phyloP scores from a whole-genome alignment of 2,888 invertebrate species.

The Lasius fuliginosus region DNA sequence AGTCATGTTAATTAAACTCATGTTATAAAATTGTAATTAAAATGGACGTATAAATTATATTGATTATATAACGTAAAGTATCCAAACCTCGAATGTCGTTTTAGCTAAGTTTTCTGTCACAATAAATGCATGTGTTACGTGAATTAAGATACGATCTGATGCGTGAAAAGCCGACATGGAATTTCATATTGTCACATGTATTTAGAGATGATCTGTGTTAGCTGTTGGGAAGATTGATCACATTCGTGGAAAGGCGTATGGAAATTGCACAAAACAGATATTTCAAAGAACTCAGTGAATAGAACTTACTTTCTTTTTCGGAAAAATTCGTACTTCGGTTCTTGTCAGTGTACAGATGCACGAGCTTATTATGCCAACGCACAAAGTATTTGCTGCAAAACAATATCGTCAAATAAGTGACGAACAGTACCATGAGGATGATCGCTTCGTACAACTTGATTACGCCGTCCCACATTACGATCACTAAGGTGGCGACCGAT shows the following conservation, averaged over 20 bases:
- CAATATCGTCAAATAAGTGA: conserved; percentile 92
- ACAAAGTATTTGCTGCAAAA: conserved; percentile 73
- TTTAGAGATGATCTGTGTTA: neutral
- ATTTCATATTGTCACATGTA: neutral
- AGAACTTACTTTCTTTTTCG: conserved; percentile 67
- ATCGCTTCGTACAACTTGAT: conserved; percentile 94
- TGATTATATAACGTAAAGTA: neutral
- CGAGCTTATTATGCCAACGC: conserved; percentile 69
- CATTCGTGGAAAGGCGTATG: conserved; percentile 1
- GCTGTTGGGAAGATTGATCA: neutral
- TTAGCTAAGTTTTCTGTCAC: neutral
- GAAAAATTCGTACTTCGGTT: conserved; percentile 27
- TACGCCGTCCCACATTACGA: conserved; percentile 92
- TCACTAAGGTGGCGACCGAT: conserved; percentile 90
- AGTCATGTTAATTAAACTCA: neutral
- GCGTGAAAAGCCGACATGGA: neutral
- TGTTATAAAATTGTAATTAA: neutral
- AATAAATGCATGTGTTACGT: neutral
- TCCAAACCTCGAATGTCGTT: neutral
- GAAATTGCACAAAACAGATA: neutral
- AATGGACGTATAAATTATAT: neutral
- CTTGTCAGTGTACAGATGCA: conserved; percentile 37
- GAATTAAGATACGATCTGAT: neutral
- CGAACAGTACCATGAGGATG: conserved; percentile 91
- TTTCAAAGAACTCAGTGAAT: neutral